Conservation (phyloP, 2,113 vertebrate genomes). For the Syrmaticus mikado region DNA sequence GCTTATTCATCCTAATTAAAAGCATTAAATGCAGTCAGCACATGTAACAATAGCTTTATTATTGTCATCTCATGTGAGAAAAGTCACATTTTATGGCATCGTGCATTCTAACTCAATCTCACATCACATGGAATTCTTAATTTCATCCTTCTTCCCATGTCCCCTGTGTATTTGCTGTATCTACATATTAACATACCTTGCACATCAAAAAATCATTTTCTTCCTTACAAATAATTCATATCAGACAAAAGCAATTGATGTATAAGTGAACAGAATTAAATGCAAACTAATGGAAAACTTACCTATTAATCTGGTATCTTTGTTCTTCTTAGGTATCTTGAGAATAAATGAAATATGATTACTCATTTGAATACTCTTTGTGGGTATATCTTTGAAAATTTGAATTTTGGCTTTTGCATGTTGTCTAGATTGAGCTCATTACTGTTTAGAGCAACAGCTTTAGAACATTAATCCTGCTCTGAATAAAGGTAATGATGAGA, state of each 20-base stretch:
- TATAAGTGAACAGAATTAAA: not conserved
- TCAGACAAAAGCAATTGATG: not conserved
- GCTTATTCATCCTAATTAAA: constrained; percentile 16
- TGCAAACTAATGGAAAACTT: not conserved
- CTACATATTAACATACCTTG: constrained; percentile 8
- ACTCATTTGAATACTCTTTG: not conserved
- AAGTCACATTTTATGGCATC: not conserved
- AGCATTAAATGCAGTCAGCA: constrained; percentile 47
- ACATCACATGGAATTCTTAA: not conserved
- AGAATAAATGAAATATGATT: not conserved
- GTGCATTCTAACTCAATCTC: constrained; percentile 19
- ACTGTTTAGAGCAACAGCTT: not conserved
- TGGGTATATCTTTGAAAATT: not conserved
- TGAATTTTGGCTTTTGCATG: not conserved
- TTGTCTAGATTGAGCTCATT: not conserved
- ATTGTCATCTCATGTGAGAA: not conserved
- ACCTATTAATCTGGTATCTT: not conserved
- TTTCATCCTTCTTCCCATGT: not conserved
- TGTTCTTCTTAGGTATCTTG: not conserved
- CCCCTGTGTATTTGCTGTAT: not conserved
- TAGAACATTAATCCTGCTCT: not conserved
- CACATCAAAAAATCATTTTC: not conserved
- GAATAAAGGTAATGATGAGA: constrained; percentile 11
- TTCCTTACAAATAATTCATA: not conserved
- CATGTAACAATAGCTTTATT: not conserved